Percentiles rank a stretch among this genome's conserved stretches.
These are phyloP conservation scores for Elanus axillaris DNA, from an alignment of 2,113 vertebrate genomes.

Conservation along the genomic window DNA sequence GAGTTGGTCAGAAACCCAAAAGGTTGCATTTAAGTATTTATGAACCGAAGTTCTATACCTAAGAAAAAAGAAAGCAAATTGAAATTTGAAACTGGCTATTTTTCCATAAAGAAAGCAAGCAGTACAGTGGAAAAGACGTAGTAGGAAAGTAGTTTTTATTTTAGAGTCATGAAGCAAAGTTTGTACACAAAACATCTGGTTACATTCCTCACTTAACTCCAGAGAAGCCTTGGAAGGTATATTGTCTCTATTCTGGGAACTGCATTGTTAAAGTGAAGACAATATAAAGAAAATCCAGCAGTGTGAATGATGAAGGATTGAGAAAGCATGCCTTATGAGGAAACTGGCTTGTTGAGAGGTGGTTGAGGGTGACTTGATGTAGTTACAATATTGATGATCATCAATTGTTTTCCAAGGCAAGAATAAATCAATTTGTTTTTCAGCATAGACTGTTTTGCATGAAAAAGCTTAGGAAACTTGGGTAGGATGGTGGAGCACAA, in stretches of 20 bases:
- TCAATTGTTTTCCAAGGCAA: neutral
- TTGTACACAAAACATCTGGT: neutral
- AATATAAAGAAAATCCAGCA: neutral
- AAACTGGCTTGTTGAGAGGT: neutral
- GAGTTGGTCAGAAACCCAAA: neutral
- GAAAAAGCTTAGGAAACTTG: neutral
- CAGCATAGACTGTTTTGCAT: neutral
- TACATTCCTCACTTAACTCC: neutral
- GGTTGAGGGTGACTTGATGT: neutral
- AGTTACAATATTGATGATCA: neutral
- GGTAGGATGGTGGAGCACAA: neutral
- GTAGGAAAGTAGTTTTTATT: neutral
- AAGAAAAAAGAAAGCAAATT: neutral
- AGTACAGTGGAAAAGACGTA: neutral
- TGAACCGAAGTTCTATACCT: neutral
- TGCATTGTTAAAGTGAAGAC: neutral
- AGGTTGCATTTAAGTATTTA: neutral
- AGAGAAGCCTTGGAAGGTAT: neutral
- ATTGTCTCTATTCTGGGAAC: neutral
- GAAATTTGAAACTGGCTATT: neutral
- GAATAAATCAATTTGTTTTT: neutral
- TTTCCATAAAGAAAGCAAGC: neutral
- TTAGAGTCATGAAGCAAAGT: neutral
- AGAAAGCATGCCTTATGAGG: neutral
- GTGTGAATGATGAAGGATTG: neutral